Evolutionary conservation across 2,113 vertebrate genomes (phyloP), one percentile per base, ranked within the genome.

Genomic region (Chionodraco myersi): DNA sequence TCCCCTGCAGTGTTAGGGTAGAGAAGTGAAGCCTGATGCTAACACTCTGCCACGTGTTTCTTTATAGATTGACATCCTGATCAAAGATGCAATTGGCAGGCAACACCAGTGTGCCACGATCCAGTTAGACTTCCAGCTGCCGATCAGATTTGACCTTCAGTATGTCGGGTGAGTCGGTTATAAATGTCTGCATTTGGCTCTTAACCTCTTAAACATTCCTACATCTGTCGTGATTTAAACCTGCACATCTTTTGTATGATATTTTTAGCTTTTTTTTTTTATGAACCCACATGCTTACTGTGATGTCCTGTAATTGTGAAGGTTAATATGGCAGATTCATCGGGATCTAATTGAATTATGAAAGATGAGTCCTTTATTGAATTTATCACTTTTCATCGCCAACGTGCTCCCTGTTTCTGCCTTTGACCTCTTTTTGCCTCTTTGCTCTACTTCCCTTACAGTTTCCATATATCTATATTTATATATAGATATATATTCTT

Each of bases 111-210:
- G 97, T 5, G 97, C 96, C 75, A 98, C 97, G 1, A 95, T 99
- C 87, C 97, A 99, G 89, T 93, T 99, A 73, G 97, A 98, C 84
- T 98, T 98, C 91, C 97, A 99, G 82, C 94, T 99, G 78, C 97
- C 97, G 0, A 91, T 96, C 85, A 91, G 96, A 76, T 99, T 99
- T 9, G 69, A 92, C 83, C 95, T 98, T 52, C 94, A 95, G 9
- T 98, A 96, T 3, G 87, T 92, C 5, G 95, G 97, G 97, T 98
- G 80, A 66, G 91, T 90, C 58, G 4, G 91, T 89, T 36, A 7
- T 18, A 52, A 1, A 69, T 51, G 47, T 70, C 52, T 54, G 49
- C 30, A n/a, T 66, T 66, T 80, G 77, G 72, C 72, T 48, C 16
- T n/a, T 23, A 1, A 4, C 56, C 48, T 52, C 15, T 59, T 12